Evolutionary conservation across 2,888 invertebrate genomes (phyloP).

Genomic region (Andrena marginata): DNA sequence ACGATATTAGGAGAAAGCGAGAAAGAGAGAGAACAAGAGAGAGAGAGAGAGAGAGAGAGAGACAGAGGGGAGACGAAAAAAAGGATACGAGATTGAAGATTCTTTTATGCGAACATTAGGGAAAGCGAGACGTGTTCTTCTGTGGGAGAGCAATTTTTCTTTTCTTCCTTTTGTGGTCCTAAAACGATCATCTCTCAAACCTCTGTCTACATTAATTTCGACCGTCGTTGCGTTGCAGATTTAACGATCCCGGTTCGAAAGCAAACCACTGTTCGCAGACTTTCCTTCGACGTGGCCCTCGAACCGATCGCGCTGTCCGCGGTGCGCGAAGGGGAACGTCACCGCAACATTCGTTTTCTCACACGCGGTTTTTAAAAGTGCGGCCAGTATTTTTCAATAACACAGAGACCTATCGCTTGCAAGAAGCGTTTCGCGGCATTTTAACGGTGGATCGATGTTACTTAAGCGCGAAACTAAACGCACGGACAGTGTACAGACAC

Average conservation of each 20-base stretch:
- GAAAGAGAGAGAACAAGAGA: conserved; percentile 59
- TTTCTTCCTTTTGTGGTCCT: conserved; percentile 14
- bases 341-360: neutral
- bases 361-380: neutral
- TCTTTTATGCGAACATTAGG: conserved; percentile 42
- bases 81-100: conserved; percentile 42
- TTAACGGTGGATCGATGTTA: neutral
- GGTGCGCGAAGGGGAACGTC: neutral
- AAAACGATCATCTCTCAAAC: conserved; percentile 26
- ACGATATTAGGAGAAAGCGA: conserved; percentile 75
- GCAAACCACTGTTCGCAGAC: neutral
- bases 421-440: conserved; percentile 7
- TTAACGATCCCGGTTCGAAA: conserved; percentile 16
- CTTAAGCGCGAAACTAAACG: neutral
- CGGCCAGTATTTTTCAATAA: neutral
- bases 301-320: too few relatives aligned
- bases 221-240: conserved; percentile 51
- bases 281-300: neutral
- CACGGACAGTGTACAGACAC: neutral
- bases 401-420: neutral
- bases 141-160: conserved; percentile 26
- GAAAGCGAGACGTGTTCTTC: conserved; percentile 50
- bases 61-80: conserved; percentile 49
- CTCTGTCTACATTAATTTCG: conserved; percentile 3
- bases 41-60: conserved; percentile 39